Evolutionary conservation across 2,888 invertebrate genomes (phyloP).

Genomic region (Ophion costatus): DNA sequence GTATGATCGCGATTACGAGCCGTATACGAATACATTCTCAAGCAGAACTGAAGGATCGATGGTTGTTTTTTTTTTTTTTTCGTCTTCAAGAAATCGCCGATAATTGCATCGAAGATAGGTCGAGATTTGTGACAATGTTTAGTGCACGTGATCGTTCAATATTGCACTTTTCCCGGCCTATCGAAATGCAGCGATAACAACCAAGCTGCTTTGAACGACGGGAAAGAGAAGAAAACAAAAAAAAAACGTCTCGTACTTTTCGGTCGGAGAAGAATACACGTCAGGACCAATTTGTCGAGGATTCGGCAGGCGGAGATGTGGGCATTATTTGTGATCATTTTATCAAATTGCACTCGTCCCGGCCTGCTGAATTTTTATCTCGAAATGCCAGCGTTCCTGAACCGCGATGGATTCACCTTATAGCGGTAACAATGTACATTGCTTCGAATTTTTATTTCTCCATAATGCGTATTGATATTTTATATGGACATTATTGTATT

Average conservation of each 20-base stretch:
- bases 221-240: neutral
- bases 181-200: constrained; percentile 79
- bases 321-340: constrained; percentile 81
- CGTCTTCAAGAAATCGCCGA: neutral
- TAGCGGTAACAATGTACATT: constrained; percentile 19
- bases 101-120: constrained; percentile 82
- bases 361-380: constrained; percentile 81
- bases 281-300: constrained; percentile 66
- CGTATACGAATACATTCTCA: neutral
- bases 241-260: neutral
- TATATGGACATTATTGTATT: no score
- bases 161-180: constrained; percentile 85
- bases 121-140: constrained; percentile 84
- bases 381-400: constrained; percentile 67
- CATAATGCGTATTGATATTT: no score
- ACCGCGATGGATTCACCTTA: neutral
- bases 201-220: constrained; percentile 14
- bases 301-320: constrained; percentile 81
- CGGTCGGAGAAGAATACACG: constrained; percentile 21
- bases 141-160: constrained; percentile 76
- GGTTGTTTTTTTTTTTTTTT: no score
- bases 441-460: neutral
- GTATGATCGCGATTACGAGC: neutral
- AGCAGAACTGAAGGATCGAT: neutral
- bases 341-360: constrained; percentile 84